phyloP scores from a whole-genome alignment of 2,888 invertebrate species.

The Dilophus febrilis region DNA sequence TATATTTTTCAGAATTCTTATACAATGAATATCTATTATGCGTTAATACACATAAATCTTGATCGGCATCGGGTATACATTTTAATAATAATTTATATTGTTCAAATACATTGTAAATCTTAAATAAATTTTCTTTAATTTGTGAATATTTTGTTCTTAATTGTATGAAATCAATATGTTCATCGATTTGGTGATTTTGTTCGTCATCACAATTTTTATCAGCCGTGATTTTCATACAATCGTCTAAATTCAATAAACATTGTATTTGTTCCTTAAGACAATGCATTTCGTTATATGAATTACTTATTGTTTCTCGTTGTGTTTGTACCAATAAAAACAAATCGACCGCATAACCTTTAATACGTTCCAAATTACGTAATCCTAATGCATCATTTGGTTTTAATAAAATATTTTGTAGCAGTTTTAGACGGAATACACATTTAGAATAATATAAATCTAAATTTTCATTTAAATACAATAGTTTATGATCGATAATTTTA shows the following conservation, averaged over 20 bases:
- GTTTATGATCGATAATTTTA: conserved; percentile 27
- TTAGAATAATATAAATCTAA: conserved; percentile 25
- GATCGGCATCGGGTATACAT: conserved; percentile 36
- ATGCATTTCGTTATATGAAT: conserved; percentile 38
- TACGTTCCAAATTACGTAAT: conserved; percentile 61
- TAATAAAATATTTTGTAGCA: conserved; percentile 26
- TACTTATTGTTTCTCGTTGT: conserved; percentile 44
- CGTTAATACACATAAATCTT: conserved; percentile 13
- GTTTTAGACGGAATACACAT: conserved; percentile 25
- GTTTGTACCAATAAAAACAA: conserved; percentile 48
- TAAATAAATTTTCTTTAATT: not conserved
- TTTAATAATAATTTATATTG: conserved; percentile 51
- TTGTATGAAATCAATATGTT: no score
- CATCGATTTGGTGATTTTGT: not conserved
- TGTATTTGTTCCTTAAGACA: conserved; percentile 36
- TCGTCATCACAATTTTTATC: conserved; percentile 13
- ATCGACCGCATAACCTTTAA: conserved; percentile 70
- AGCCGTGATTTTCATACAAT: conserved; percentile 18
- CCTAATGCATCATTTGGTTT: conserved; percentile 66
- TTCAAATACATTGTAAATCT: conserved; percentile 34
- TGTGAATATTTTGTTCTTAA: conserved; percentile 10
- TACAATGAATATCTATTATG: conserved; percentile 9
- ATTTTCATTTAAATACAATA: conserved; percentile 24
- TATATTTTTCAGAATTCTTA: conserved; percentile 13
- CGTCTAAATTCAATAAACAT: conserved; percentile 19